phyloP scores from a whole-genome alignment of 2,797 vertebrate genomes.

The Bradypodion ventrale region DNA sequence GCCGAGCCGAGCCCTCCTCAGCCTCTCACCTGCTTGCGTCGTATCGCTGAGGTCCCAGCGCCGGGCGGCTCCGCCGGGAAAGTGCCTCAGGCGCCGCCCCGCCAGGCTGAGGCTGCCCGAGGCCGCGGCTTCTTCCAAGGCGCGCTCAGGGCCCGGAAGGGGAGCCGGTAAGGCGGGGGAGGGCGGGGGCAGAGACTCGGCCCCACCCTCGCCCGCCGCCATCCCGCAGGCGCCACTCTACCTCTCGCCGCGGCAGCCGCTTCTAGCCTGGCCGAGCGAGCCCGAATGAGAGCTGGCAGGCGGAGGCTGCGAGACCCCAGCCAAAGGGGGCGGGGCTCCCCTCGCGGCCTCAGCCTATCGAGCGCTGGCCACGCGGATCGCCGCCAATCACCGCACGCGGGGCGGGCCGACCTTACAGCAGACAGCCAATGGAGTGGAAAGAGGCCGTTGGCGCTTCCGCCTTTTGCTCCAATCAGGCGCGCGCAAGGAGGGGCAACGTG shows the following conservation, averaged over 20 bases:
- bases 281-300: constrained; percentile 52
- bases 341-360: neutral
- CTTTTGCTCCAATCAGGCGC: neutral
- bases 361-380: neutral
- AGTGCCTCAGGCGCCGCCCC: constrained; percentile 88
- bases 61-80: constrained; percentile 83
- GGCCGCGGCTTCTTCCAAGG: constrained; percentile 88
- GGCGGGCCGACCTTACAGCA: neutral
- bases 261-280: too few species aligned
- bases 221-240: constrained; percentile 48
- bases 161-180: constrained; percentile 83
- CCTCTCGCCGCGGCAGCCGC: constrained; percentile 50
- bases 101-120: constrained; percentile 88
- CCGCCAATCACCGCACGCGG: neutral
- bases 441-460: neutral
- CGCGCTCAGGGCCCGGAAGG: constrained; percentile 88
- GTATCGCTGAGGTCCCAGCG: constrained; percentile 92
- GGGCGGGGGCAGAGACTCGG: constrained; percentile 32
- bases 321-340: accelerated
- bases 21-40: constrained; percentile 86
- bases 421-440: neutral
- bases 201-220: constrained; percentile 61
- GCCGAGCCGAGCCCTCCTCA: too few species aligned
- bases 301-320: neutral
- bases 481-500: too few species aligned